Evolutionary conservation across 30 jellyfish, hydroid and myxozoan genomes (phyloP).

Genomic region (Chironex yamaguchii): DNA sequence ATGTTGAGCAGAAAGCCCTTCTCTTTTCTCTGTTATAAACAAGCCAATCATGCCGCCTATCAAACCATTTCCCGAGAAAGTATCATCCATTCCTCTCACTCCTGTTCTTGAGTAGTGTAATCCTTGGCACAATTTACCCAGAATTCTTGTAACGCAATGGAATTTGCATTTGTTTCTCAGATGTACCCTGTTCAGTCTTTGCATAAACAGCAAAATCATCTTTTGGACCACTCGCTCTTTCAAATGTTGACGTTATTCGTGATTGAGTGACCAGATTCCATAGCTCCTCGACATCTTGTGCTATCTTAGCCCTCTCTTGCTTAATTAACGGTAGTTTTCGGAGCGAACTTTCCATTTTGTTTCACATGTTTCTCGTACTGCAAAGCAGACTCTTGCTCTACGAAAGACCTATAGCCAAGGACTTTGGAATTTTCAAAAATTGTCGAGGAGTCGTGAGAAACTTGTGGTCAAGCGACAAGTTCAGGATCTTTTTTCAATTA

Average conservation of each 20-base stretch:
- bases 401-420: no score
- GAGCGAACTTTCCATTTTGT: no score
- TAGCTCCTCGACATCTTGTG: conserved; percentile 30
- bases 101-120: conserved; percentile 28
- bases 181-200: conserved; percentile 8
- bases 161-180: conserved; percentile 18
- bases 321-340: no score
- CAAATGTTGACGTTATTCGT: conserved; percentile 29
- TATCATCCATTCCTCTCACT: conserved; percentile 21
- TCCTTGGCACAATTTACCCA: conserved; percentile 55
- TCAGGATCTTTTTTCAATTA: no score
- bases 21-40: conserved; percentile 47
- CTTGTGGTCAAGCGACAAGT: no score
- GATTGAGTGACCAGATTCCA: conserved; percentile 36
- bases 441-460: no score
- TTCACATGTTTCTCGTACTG: no score
- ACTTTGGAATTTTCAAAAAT: no score
- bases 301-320: conserved; percentile 32
- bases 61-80: conserved; percentile 49
- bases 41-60: conserved; percentile 57
- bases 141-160: conserved; percentile 22
- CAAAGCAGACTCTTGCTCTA: no score
- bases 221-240: conserved; percentile 13
- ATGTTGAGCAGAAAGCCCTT: conserved; percentile 49
- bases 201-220: conserved; percentile 17